Evolutionary conservation across 1,140 invertebrate species (phyloP).

Genomic region (Conopomorpha cramerella): DNA sequence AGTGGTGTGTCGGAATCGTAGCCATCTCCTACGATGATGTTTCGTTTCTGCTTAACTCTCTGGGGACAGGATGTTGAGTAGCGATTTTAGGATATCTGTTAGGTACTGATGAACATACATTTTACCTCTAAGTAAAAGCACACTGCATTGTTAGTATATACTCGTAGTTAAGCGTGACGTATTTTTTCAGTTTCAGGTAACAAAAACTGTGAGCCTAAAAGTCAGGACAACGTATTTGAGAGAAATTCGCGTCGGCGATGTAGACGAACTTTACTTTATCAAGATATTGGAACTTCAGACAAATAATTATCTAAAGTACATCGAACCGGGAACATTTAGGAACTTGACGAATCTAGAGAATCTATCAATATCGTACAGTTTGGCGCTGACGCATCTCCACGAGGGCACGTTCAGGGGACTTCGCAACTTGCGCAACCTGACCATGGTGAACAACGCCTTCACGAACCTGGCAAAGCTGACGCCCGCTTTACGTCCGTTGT

Average conservation of each 20-base stretch:
- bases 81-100: no score
- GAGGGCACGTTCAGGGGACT: constrained; percentile 32
- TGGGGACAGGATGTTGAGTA: no score
- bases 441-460: constrained; percentile 50
- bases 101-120: no score
- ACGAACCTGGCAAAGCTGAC: constrained; percentile 25
- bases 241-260: constrained; percentile 20
- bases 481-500: constrained; percentile 21
- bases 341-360: constrained; percentile 30
- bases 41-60: no score
- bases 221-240: constrained; percentile 33
- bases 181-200: constrained; percentile 26
- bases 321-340: constrained; percentile 30
- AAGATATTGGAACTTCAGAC: constrained; percentile 35
- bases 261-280: constrained; percentile 22
- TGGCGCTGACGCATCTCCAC: constrained; percentile 18
- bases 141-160: no score
- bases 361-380: constrained; percentile 44
- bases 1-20: no score
- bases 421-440: constrained; percentile 34
- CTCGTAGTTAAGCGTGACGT: no score
- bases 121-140: no score
- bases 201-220: constrained; percentile 17
- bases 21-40: no score
- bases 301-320: constrained; percentile 32